Percentiles rank a stretch among this genome's conserved stretches.
These are phyloP conservation scores for Cydia pomonella DNA, from an alignment of 1,140 invertebrate genomes.

Conservation along the genomic window DNA sequence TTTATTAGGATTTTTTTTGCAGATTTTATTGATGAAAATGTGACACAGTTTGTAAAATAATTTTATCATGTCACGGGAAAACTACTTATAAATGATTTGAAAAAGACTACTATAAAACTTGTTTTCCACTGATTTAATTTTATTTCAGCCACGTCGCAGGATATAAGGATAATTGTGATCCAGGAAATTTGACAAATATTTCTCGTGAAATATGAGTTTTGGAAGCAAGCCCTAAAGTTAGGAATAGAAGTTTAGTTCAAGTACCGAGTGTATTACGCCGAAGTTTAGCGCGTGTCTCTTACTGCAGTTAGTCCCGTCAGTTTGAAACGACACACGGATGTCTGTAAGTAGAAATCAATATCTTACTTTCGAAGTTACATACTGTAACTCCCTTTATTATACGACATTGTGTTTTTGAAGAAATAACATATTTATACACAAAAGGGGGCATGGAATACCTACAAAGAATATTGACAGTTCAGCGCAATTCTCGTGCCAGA, in stretches of 20 bases:
- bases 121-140: not conserved
- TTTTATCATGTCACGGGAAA: too few species aligned
- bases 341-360: conserved; percentile 8
- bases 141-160: not conserved
- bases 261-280: not conserved
- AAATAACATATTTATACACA: too few species aligned
- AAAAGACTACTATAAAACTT: too few species aligned
- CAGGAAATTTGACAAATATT: not conserved
- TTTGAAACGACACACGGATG: not conserved
- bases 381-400: not conserved
- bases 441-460: too few species aligned
- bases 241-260: not conserved
- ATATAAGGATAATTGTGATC: not conserved
- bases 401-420: not conserved
- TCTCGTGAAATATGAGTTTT: not conserved
- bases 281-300: conserved; percentile 8
- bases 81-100: too few species aligned
- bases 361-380: not conserved
- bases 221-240: not conserved
- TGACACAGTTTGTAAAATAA: too few species aligned
- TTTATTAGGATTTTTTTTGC: too few species aligned
- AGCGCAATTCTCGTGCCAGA: too few species aligned
- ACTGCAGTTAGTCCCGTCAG: conserved; percentile 7
- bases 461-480: too few species aligned
- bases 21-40: not conserved